These are phyloP conservation scores for Nasonovia ribisnigri DNA, from an alignment of 2,888 invertebrate genomes.

Conservation along the genomic window DNA sequence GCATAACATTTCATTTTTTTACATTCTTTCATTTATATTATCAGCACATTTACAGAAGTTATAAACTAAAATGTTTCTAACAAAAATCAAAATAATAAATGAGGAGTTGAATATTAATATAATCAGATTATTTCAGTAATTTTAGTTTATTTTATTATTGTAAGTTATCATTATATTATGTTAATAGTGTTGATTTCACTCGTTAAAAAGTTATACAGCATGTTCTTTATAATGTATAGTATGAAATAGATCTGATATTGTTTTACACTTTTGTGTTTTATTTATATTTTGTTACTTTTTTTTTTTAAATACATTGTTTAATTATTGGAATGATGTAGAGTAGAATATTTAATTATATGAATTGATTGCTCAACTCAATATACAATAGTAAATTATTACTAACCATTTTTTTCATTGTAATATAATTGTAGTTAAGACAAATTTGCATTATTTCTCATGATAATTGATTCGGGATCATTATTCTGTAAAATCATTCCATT, in stretches of 20 bases:
- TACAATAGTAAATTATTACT: neutral
- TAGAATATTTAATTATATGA: conserved; percentile 9
- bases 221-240: neutral
- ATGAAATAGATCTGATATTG: conserved; percentile 23
- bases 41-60: neutral
- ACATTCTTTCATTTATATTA: neutral
- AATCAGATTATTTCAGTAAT: neutral
- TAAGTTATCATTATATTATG: neutral
- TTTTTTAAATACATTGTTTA: conserved; percentile 5
- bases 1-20: neutral
- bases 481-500: conserved; percentile 24
- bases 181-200: neutral
- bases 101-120: neutral
- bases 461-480: neutral
- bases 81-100: conserved; percentile 17
- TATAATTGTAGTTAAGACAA: neutral
- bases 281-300: conserved; percentile 10
- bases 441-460: neutral
- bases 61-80: neutral
- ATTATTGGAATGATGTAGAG: neutral
- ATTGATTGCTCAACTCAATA: conserved; percentile 48
- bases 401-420: conserved; percentile 13
- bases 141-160: neutral
- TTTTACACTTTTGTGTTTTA: conserved; percentile 17
- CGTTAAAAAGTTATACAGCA: neutral